Base-by-base conservation (phyloP, 2,113 vertebrate species). In the Sphyrna mokarran region DNA sequence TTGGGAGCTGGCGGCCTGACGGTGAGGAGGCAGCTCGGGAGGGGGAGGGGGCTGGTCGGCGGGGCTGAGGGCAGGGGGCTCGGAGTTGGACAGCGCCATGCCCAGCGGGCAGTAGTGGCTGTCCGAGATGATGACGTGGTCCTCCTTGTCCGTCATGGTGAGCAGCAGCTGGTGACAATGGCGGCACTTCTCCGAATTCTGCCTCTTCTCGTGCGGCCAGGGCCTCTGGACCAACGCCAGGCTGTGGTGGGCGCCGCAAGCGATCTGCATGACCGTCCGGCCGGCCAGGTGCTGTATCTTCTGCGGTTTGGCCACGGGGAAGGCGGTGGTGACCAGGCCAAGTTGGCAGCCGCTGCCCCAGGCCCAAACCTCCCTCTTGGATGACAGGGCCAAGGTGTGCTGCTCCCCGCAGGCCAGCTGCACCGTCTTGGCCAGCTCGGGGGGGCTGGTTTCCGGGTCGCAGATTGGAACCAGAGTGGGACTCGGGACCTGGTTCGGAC, bases 41-140 rank as follows among this genome's bases (percentile, higher is more conserved):
- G 97, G 97, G 16, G 97, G 97, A 16, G 97, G 97, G 1, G 95
- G 96, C 70, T 96, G 97, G 66, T 97, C 96, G 1, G 94, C 43
- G 0, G 80, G 96, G 0, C 89, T 16, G 0, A 63, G 63, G 5
- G 96, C 95, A 61, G 96, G 96, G 66, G 96, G 96, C 61, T 96
- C 98, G 14, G 97, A 97, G 78, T 98, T 98, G 0, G 98, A 97
- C 68, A 99, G 97, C 5, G 98, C 98, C 69, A 98, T 97, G 0
- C 98, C 98, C 3, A 98, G 96, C 0, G 98, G 98, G 96, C 99
- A 99, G 96, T 98, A 98, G 96, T 99, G 99, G 85, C 98, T 98
- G 96, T 99, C 99, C 1, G 99, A 99, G 97, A 99, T 99, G 96
- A 99, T 99, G 94, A 99, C 99, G 1, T 99, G 99, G 96, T 99